These are phyloP conservation scores for Mus pahari DNA, from an alignment of 2,113 vertebrate species.

Conservation along the genomic window DNA sequence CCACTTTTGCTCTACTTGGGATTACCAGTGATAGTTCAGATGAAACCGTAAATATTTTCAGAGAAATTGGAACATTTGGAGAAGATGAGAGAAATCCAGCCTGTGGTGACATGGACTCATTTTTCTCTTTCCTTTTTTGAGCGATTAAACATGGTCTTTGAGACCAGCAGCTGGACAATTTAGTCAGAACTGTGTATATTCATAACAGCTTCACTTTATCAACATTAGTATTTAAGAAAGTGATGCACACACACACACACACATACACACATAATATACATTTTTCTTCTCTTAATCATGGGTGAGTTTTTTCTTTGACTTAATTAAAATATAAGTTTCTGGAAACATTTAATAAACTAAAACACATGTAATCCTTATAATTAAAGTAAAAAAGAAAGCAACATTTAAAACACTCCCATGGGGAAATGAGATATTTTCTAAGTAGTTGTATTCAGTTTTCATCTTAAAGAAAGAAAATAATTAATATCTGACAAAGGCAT, in stretches of 20 bases:
- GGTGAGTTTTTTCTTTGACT: neutral
- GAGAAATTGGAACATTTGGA: slow-evolving; percentile 20
- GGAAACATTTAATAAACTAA: slow-evolving; percentile 13
- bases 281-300: neutral
- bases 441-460: neutral
- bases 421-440: slow-evolving; percentile 20
- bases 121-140: slow-evolving; percentile 29
- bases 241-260: neutral
- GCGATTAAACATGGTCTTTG: neutral
- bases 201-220: neutral
- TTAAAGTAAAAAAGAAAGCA: slow-evolving; percentile 35
- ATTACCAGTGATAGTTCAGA: slow-evolving; percentile 43
- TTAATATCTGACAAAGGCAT: neutral
- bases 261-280: neutral
- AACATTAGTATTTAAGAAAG: slow-evolving; percentile 16
- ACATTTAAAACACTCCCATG: neutral
- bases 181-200: neutral
- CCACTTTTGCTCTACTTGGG: neutral
- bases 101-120: neutral
- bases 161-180: neutral
- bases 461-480: neutral
- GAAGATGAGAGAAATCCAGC: neutral
- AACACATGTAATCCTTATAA: neutral
- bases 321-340: slow-evolving; percentile 41
- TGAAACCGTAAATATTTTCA: slow-evolving; percentile 30